phyloP scores from a whole-genome alignment of 1,140 invertebrate species.

The Cherax quadricarinatus region DNA sequence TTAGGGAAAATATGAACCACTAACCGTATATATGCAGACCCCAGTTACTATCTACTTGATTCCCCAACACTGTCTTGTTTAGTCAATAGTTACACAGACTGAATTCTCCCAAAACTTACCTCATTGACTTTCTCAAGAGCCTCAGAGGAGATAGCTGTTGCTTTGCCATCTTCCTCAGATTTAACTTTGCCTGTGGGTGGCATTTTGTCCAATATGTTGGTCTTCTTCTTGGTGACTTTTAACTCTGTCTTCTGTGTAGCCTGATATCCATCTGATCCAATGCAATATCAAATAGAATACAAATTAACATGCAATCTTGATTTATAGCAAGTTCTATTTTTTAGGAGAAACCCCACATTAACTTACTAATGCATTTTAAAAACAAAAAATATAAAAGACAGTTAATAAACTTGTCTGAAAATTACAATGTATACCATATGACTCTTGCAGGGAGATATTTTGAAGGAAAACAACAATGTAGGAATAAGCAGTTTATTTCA shows the following conservation, averaged over 20 bases:
- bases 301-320: neutral
- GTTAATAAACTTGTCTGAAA: neutral
- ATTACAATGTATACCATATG: neutral
- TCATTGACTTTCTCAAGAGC: constrained; percentile 71
- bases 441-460: neutral
- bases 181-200: constrained; percentile 55
- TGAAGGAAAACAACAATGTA: neutral
- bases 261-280: constrained; percentile 77
- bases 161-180: constrained; percentile 65
- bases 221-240: constrained; percentile 75
- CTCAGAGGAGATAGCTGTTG: constrained; percentile 65
- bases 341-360: neutral
- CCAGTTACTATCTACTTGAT: neutral
- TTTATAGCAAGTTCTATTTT: neutral
- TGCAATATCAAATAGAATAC: neutral
- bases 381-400: neutral
- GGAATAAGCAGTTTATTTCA: neutral
- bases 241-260: constrained; percentile 80
- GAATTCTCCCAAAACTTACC: constrained; percentile 28
- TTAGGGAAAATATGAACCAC: too few species aligned
- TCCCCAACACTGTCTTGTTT: neutral
- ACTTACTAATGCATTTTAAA: neutral
- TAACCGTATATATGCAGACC: too few species aligned
- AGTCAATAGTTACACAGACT: neutral
- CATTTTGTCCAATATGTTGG: constrained; percentile 75